Evolutionary conservation across 2,797 vertebrate species (phyloP).

Genomic region (Semotilus atromaculatus): DNA sequence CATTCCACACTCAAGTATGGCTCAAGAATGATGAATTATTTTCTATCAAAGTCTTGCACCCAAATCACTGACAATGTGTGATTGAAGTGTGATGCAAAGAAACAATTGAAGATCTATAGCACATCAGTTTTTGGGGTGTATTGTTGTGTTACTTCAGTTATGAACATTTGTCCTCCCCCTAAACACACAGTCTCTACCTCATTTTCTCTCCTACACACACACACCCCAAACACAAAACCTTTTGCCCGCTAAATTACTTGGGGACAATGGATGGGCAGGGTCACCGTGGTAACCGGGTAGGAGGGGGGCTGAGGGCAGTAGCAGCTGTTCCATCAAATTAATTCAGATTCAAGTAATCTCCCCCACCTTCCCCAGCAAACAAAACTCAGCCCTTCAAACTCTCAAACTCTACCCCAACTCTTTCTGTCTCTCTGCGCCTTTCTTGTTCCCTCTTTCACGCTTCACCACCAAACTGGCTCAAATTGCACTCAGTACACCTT

Average conservation of each 20-base stretch:
- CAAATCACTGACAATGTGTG: neutral
- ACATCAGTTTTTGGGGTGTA: slow-evolving; percentile 52
- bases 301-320: slow-evolving; percentile 87
- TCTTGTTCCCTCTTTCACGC: slow-evolving; percentile 2
- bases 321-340: slow-evolving; percentile 99
- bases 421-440: slow-evolving; percentile 3
- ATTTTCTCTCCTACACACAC: slow-evolving; percentile 58
- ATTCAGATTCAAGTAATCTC: slow-evolving; percentile 90
- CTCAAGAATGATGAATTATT: slow-evolving; percentile 46
- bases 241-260: slow-evolving; percentile 83
- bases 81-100: neutral
- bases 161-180: slow-evolving; percentile 45
- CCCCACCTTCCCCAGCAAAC: slow-evolving; percentile 66
- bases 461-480: slow-evolving; percentile 58
- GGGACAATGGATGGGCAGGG: slow-evolving; percentile 86
- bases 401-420: slow-evolving; percentile 40
- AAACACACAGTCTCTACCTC: slow-evolving; percentile 46
- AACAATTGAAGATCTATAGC: slow-evolving; percentile 19
- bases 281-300: slow-evolving; percentile 88
- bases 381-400: slow-evolving; percentile 46
- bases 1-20: slow-evolving; percentile 57
- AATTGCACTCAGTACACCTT: slow-evolving; percentile 9
- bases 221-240: slow-evolving; percentile 80
- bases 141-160: slow-evolving; percentile 57
- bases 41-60: slow-evolving; percentile 11